These are phyloP conservation scores for Myotis daubentonii DNA, from an alignment of 2,797 vertebrate species.

Conservation along the genomic window DNA sequence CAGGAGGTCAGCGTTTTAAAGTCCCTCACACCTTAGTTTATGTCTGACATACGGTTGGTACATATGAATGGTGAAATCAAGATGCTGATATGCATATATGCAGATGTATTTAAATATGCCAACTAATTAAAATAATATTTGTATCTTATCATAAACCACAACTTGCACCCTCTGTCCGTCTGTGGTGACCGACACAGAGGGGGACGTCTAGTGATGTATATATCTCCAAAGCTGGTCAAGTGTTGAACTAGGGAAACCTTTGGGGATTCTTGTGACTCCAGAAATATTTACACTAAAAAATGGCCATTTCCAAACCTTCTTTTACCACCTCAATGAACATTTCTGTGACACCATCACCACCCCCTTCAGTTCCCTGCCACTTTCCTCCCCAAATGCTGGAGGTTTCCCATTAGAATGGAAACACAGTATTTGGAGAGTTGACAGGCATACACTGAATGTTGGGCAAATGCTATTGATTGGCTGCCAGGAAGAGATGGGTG, in stretches of 20 bases:
- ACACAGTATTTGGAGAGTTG: constrained; percentile 44
- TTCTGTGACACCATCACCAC: constrained; percentile 33
- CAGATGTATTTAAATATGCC: not conserved
- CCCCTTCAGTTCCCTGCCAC: not conserved
- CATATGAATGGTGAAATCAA: not conserved
- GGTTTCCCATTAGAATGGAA: constrained; percentile 58
- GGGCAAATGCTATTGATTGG: constrained; percentile 15
- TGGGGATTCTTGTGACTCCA: not conserved
- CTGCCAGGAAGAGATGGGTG: not conserved
- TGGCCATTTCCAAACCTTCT: constrained; percentile 15
- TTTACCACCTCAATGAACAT: not conserved
- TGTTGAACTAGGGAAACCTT: not conserved
- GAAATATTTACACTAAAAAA: not conserved
- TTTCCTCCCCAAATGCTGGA: not conserved
- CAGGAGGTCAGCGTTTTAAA: not conserved
- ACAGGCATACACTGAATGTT: constrained; percentile 6
- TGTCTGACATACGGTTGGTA: not conserved
- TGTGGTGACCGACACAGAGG: accelerated
- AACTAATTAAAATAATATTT: not conserved
- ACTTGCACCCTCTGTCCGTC: not conserved
- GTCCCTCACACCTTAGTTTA: not conserved
- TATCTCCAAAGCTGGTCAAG: constrained; percentile 40
- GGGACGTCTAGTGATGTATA: not conserved
- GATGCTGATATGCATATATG: not conserved
- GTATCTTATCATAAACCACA: not conserved